Base-by-base conservation (phyloP, 2,888 invertebrate genomes). In the Hydraecia micacea region DNA sequence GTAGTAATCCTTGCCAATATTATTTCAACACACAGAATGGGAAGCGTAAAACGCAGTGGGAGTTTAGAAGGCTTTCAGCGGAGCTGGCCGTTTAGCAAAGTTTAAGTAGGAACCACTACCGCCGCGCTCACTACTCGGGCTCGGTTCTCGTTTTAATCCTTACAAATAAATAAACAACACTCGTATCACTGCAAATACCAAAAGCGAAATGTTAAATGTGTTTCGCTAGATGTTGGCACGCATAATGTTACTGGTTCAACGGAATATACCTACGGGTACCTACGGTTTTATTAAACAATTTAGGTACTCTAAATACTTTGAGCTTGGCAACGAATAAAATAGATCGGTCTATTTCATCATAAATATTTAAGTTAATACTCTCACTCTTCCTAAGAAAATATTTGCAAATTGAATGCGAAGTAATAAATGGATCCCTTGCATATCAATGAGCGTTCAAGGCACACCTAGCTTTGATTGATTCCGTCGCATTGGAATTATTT, bases 351-450 rank as follows among this genome's bases (percentile, higher is more conserved):
- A 71, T 79, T 87, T 84, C 71, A 73, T 70, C 75, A 79, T 83
- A 77, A 83, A 88, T 85, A 81, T 87, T 78, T 79, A 67, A 80
- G 76, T 83, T 79, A 86, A 86, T 81, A 75, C 78, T 81, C 78
- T 86, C 73, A 74, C 75, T 86, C 62, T 84, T 92, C 90, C 88
- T 90, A 91, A 92, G 91, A 91, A 93, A 93, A 93, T 90, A 90
- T 84, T 90, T 91, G 90, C 89, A 93, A 93, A 95, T 95, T 93
- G 93, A 95, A 95, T 93, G 93, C 92, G 91, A 91, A 91, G 93
- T 93, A 95, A 95, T 95, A 95, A 90, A 95, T 93, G 93, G 91
- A 93, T 92, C 92, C 91, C 94, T 93, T 95, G 95, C 95, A 95
- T 95, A 94, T 94, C 92, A 95, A 95, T 95, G 93, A 95, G 93